A percentile compares a stretch with the other conserved stretches of the same genome.
Evolutionary conservation across 1,140 invertebrate genomes (phyloP).

Genomic region (Andrena cerasifolii): DNA sequence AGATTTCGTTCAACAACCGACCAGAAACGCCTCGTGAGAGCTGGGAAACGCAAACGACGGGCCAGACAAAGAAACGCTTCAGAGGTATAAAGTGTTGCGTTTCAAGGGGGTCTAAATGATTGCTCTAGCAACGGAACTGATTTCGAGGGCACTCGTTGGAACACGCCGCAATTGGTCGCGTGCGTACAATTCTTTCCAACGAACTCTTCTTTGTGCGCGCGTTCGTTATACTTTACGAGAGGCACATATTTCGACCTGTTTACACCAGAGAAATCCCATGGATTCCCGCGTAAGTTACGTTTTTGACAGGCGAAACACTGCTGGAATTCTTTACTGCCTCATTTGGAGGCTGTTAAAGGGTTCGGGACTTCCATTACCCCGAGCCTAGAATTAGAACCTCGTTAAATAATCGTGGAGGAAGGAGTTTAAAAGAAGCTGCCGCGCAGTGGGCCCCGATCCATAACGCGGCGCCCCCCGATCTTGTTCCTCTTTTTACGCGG

Average conservation of each 20-base stretch:
- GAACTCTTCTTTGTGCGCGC: too few relatives aligned
- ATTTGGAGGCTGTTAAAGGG: background rate
- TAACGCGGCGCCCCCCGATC: background rate
- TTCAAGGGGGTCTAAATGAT: background rate
- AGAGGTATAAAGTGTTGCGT: background rate
- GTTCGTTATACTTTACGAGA: too few relatives aligned
- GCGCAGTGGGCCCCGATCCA: constrained; percentile 38
- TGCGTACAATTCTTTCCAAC: too few relatives aligned
- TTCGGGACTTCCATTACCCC: constrained; percentile 6
- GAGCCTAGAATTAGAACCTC: constrained; percentile 53
- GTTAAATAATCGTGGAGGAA: constrained; percentile 56
- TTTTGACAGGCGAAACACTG: background rate
- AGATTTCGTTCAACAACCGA: too few relatives aligned
- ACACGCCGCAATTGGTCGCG: background rate
- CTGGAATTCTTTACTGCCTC: background rate
- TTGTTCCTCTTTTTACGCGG: constrained; percentile 8
- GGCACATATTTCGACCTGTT: too few relatives aligned
- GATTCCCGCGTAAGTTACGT: background rate
- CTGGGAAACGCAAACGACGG: background rate
- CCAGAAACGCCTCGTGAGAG: too few relatives aligned
- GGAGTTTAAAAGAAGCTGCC: constrained; percentile 7
- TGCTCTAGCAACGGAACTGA: background rate
- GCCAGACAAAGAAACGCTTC: background rate
- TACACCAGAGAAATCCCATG: too few relatives aligned
- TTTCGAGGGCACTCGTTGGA: background rate